phyloP scores from a whole-genome alignment of 2,888 invertebrate genomes.

The Sisyra terminalis region DNA sequence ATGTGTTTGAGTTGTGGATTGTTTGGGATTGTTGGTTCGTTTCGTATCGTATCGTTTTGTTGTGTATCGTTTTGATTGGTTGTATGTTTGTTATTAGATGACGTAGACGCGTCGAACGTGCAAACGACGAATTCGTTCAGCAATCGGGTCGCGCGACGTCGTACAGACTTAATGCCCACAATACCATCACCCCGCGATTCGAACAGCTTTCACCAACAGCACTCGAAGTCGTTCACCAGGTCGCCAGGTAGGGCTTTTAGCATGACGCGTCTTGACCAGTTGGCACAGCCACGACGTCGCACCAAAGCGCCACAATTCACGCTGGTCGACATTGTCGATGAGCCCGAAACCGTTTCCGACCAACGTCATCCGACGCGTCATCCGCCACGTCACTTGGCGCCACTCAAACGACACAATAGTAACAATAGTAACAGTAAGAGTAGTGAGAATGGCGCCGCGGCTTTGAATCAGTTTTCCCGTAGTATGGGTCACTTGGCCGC shows the following conservation, averaged over 20 bases:
- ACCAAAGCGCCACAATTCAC: conserved; percentile 16
- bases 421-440: too few relatives aligned
- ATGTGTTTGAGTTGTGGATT: too few relatives aligned
- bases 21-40: too few relatives aligned
- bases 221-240: conserved; percentile 27
- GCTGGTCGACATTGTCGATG: conserved; percentile 22
- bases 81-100: background rate
- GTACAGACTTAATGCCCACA: conserved; percentile 84
- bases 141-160: conserved; percentile 60
- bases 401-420: conserved; percentile 13
- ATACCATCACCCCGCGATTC: conserved; percentile 56
- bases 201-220: conserved; percentile 33
- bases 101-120: conserved; percentile 14
- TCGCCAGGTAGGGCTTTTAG: conserved; percentile 79
- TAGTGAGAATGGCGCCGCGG: background rate
- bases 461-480: conserved; percentile 22
- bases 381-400: conserved; percentile 7
- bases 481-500: conserved; percentile 54
- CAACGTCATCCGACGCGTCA: background rate
- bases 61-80: too few relatives aligned
- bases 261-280: conserved; percentile 82
- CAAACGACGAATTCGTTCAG: conserved; percentile 46
- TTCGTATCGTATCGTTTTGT: too few relatives aligned
- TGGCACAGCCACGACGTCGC: conserved; percentile 53
- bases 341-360: conserved; percentile 21